Evolutionary conservation across 1,140 invertebrate species (phyloP), one percentile per base, ranked within the genome.

Genomic region (Varroa destructor): DNA sequence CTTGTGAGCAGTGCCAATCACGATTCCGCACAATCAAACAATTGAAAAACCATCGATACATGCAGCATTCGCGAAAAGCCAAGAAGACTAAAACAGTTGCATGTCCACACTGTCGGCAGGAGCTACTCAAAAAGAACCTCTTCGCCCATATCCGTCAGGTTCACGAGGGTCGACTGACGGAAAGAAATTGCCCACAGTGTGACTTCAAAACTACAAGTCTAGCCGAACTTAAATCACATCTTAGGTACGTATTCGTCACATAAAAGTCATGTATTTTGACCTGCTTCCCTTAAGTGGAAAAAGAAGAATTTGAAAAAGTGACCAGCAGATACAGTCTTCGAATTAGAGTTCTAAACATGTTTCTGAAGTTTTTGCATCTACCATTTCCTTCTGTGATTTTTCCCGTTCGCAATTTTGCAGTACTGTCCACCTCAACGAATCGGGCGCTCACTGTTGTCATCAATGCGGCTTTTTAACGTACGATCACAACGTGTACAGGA

Each of bases 121-220:
- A 67, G 46, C 40, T 67, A 5, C 61, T 67, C 12, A 67, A 67
- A 67, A 67, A 67, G 61, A 67, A 67, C 46, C 61, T 67, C 40
- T 40, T 40, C 14, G 40, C 61, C 46, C 61, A 67, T 40, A 40
- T 67, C 61, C 40, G 61, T 40, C 40, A 67, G 46, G 61, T 67
- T 40, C 61, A 67, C 46, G 40, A 67, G 46, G 40, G 61, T 37
- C 61, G 46, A 67, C 14, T 67, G 12, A 40, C 61, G 10, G 61
- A 67, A 40, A n/a, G 46, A 40, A 43, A 40, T 8, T 67, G 61
- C 40, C 61, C 61, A 12, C 61, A 67, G 12, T 67, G 61, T 40
- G 61, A 67, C 40, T 67, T 67, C 37, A 67, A 67, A 40, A 67
- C 61, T 14, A 67, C 61, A 67, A 46, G 40, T 40, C 10, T 67